Base-by-base conservation (phyloP, 2,113 vertebrate genomes). In the Arvicanthis niloticus region DNA sequence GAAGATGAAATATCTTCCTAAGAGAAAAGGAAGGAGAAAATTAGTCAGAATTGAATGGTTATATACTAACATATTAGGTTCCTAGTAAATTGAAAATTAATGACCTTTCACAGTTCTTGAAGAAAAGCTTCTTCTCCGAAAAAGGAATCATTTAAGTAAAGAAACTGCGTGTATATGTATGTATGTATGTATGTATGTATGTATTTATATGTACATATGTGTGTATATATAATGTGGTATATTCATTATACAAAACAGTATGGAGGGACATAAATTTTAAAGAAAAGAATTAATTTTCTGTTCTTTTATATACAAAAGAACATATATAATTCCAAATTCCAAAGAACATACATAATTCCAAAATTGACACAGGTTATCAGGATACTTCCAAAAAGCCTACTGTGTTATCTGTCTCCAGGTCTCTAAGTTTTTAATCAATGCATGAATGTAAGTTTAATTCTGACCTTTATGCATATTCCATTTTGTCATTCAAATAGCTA, bases 401-500 rank as follows among this genome's bases (percentile, higher is more conserved):
- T 40, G 1, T 68, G 37, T 56, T 82, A 51, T 67, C 51, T 42
- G 48, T 85, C 31, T 91, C 16, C 45, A 16, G 45, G 81, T 51
- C 26, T 5, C 21, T 48, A 73, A 82, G n/a, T 73, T 76, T 88
- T 86, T 86, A 94, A 75, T 34, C 62, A 80, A 56, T 68, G 37
- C 7, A 16, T 89, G 24, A 91, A n/a, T 42, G 86, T 75, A 42
- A 5, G 91, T 95, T 95, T 80, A 75, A 82, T 40, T 51, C 48
- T 51, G 48, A 51, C 48, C 48, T 51, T 7, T 76, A 93, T 88
- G 67, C n/a, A 45, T 77, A 73, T 53, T 78, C 40, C 9, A 70
- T 34, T 89, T 80, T 67, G 51, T 73, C 72, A 96, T 26, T 92
- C 88, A 75, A 95, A 84, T 85, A 87, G 24, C 22, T 81, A 72